These are phyloP conservation scores for Aegotheles bennettii DNA, from an alignment of 2,113 vertebrate genomes.

Conservation along the genomic window DNA sequence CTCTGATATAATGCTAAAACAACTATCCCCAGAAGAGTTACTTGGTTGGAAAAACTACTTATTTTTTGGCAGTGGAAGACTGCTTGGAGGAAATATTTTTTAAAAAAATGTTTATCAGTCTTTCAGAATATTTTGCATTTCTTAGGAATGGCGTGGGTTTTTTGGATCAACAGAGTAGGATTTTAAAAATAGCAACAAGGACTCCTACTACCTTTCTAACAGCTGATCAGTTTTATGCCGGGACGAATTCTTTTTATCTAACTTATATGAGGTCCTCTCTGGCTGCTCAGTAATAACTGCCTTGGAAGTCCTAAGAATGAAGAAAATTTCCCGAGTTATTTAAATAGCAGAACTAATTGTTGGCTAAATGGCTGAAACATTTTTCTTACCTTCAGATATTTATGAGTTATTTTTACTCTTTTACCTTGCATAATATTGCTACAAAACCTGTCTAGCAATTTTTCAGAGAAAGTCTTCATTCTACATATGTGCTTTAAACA, in stretches of 20 bases:
- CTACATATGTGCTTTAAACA: not conserved
- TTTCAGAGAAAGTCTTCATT: not conserved
- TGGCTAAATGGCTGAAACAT: not conserved
- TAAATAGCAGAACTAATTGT: not conserved
- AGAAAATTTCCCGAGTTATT: not conserved
- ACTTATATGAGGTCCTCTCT: not conserved
- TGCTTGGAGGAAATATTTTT: not conserved
- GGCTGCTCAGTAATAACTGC: not conserved
- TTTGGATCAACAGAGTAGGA: not conserved
- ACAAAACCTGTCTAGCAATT: not conserved
- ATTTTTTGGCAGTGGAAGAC: not conserved
- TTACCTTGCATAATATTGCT: not conserved
- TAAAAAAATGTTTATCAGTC: not conserved
- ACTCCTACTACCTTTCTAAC: not conserved
- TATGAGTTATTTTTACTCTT: not conserved
- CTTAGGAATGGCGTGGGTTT: not conserved
- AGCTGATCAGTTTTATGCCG: not conserved
- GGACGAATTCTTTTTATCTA: not conserved
- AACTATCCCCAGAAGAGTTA: not conserved
- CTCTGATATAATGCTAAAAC: not conserved
- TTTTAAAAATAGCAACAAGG: slow-evolving; percentile 31
- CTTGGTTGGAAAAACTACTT: not conserved
- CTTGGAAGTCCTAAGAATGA: not conserved
- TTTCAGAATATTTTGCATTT: not conserved
- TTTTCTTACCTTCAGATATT: not conserved